phyloP scores from a whole-genome alignment of 2,888 invertebrate genomes.

The Atethmia centrago region DNA sequence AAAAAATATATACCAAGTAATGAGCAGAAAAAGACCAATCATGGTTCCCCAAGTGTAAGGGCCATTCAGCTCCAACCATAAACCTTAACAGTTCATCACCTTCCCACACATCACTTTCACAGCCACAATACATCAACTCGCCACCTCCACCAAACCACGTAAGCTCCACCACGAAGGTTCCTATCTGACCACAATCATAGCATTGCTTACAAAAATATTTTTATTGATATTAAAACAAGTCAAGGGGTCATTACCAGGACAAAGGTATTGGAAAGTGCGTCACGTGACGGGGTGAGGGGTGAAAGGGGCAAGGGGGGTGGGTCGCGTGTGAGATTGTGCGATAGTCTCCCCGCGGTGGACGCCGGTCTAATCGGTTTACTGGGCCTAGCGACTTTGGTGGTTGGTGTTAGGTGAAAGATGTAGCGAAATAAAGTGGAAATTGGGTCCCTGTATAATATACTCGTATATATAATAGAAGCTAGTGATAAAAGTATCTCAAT shows the following conservation, averaged over 20 bases:
- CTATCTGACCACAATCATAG: slow-evolving; percentile 53
- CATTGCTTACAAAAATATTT: slow-evolving; percentile 57
- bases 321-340: slow-evolving; percentile 85
- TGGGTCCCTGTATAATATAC: fast-evolving
- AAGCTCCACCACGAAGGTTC: slow-evolving; percentile 13
- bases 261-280: slow-evolving; percentile 79
- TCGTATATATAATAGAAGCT: too few species aligned
- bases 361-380: slow-evolving; percentile 87
- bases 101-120: not conserved
- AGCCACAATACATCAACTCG: slow-evolving; percentile 23
- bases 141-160: slow-evolving; percentile 8
- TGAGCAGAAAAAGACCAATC: not conserved
- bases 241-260: slow-evolving; percentile 86
- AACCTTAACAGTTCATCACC: not conserved
- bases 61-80: not conserved
- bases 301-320: slow-evolving; percentile 51
- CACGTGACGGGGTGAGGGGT: slow-evolving; percentile 70
- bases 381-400: slow-evolving; percentile 76
- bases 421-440: slow-evolving; percentile 44
- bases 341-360: slow-evolving; percentile 78
- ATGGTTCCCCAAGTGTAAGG: too few species aligned
- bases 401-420: slow-evolving; percentile 59
- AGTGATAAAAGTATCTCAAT: not conserved
- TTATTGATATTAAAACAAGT: slow-evolving; percentile 80
- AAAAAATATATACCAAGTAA: not conserved